These are phyloP conservation scores for Phaonia tiefii DNA, from an alignment of 2,888 invertebrate species.

Conservation along the genomic window DNA sequence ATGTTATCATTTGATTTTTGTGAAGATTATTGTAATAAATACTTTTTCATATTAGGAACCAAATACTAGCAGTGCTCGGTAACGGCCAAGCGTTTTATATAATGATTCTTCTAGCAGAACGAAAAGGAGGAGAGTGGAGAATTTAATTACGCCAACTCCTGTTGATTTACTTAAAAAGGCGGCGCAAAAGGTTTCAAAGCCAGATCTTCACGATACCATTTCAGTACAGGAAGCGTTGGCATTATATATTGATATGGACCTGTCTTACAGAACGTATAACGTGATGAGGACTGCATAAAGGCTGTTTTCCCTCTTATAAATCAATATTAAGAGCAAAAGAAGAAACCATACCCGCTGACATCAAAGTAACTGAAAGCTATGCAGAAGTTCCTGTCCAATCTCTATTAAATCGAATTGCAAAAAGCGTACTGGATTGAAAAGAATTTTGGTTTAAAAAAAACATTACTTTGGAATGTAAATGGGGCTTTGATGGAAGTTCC, in stretches of 20 bases:
- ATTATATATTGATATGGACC: too few relatives aligned
- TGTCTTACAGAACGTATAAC: slow-evolving; percentile 8
- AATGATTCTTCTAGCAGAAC: not conserved
- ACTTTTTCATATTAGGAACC: too few relatives aligned
- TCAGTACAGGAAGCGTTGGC: slow-evolving; percentile 23
- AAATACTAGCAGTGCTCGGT: too few relatives aligned
- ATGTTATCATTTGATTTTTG: too few relatives aligned
- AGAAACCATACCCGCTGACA: too few relatives aligned
- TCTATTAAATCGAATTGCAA: too few relatives aligned
- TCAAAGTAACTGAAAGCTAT: too few relatives aligned
- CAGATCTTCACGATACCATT: not conserved
- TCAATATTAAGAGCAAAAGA: too few relatives aligned
- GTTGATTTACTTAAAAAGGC: not conserved
- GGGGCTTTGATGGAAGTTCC: too few relatives aligned
- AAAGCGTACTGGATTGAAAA: too few relatives aligned
- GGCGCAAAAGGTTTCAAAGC: not conserved
- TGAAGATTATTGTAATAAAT: too few relatives aligned
- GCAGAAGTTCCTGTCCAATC: too few relatives aligned
- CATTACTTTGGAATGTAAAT: slow-evolving; percentile 1
- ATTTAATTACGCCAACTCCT: not conserved
- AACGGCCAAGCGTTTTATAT: not conserved
- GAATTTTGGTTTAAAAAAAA: not conserved
- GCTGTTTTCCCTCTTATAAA: not conserved
- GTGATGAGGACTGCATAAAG: slow-evolving; percentile 1
- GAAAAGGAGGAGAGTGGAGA: not conserved